phyloP scores from a whole-genome alignment of 2,888 invertebrate species.

The Ochropleura plecta region DNA sequence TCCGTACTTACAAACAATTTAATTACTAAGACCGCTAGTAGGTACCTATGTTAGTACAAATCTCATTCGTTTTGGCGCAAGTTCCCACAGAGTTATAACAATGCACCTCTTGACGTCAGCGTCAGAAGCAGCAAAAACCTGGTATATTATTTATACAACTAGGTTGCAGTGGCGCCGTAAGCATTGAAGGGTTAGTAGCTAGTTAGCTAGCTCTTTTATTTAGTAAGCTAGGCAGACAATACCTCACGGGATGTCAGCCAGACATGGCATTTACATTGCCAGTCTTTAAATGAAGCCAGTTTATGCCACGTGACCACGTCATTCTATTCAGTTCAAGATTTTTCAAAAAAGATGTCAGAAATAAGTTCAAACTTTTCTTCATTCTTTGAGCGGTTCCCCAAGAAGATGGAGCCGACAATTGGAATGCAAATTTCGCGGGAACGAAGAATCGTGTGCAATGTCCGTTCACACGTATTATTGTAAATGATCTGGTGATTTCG shows the following conservation, averaged over 20 bases:
- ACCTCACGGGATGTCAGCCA: conserved; percentile 54
- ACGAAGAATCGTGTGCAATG: conserved; percentile 16
- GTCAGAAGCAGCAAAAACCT: conserved; percentile 57
- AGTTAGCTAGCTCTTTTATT: conserved; percentile 37
- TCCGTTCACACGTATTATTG: conserved; percentile 37
- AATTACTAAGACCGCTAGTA: conserved; percentile 27
- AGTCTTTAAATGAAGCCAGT: conserved; percentile 32
- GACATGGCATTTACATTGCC: conserved; percentile 52
- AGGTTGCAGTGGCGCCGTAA: conserved; percentile 45
- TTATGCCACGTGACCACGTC: conserved; percentile 2
- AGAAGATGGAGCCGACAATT: conserved; percentile 16
- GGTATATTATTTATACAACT: conserved; percentile 48
- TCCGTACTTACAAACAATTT: conserved; percentile 26
- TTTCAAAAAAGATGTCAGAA: conserved; percentile 9
- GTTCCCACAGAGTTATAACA: conserved; percentile 54
- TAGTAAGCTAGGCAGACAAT: conserved; percentile 50
- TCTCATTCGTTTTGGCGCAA: conserved; percentile 47
- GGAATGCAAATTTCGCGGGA: conserved; percentile 38
- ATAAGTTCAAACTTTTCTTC: conserved; percentile 17
- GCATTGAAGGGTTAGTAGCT: conserved; percentile 54
- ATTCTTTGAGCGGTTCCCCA: conserved; percentile 10
- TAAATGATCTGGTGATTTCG: conserved; percentile 30
- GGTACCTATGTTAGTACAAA: conserved; percentile 33
- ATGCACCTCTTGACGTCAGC: conserved; percentile 62
- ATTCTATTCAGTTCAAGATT: conserved; percentile 8